Conservation (phyloP, 2,113 vertebrate genomes). For the Stigmatopora argus region DNA sequence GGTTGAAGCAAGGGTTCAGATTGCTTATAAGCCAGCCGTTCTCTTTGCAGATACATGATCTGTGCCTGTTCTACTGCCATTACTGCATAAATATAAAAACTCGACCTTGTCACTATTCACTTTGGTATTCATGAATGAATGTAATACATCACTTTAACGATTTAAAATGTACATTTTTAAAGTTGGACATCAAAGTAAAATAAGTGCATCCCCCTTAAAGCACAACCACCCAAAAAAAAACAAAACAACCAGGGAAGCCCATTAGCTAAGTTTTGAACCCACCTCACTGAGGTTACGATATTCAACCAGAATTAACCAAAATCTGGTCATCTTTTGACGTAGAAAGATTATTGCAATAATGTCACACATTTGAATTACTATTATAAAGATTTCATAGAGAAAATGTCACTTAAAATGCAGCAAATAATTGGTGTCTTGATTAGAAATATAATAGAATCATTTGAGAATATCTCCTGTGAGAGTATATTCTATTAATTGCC, state of each 20-base stretch:
- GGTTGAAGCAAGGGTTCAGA: slow-evolving; percentile 8
- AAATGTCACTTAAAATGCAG: not conserved
- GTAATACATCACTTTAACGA: not conserved
- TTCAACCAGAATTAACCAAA: not conserved
- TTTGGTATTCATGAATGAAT: not conserved
- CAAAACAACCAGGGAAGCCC: no score
- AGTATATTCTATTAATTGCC: not conserved
- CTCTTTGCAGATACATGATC: not conserved
- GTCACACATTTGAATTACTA: not conserved
- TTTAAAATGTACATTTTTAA: not conserved
- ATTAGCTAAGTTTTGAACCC: no score
- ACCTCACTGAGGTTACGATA: no score
- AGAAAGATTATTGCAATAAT: not conserved
- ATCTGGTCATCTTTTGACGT: not conserved
- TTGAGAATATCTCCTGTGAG: no score
- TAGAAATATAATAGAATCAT: not conserved
- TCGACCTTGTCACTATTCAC: not conserved
- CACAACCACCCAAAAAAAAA: no score
- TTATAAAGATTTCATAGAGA: not conserved
- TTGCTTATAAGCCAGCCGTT: not conserved
- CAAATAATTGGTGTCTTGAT: not conserved
- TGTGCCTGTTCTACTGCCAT: not conserved
- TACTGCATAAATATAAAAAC: not conserved
- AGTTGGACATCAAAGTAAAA: not conserved
- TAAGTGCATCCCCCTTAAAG: no score